phyloP scores from a whole-genome alignment of 2,888 invertebrate genomes.

The Perizoma flavofasciatum region DNA sequence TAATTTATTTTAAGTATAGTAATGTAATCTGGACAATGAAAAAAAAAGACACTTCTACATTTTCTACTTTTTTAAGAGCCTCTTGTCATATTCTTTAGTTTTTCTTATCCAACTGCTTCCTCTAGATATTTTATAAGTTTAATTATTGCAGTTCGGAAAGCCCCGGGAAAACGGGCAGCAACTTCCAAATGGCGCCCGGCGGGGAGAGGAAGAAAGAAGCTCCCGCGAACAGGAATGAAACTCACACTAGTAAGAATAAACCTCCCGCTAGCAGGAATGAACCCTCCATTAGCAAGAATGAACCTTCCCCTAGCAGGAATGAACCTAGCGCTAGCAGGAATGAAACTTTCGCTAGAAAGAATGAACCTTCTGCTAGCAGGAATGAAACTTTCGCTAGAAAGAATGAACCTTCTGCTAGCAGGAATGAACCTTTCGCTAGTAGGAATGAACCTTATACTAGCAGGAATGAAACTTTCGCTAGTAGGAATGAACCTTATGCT shows the following conservation, averaged over 20 bases:
- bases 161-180: slow-evolving; percentile 55
- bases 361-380: not conserved
- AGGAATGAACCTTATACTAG: not conserved
- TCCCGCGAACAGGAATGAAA: not conserved
- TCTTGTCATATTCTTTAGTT: too few relatives aligned
- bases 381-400: not conserved
- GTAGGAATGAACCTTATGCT: not conserved
- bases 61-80: too few relatives aligned
- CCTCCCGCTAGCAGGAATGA: not conserved
- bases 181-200: slow-evolving; percentile 74
- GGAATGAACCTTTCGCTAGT: not conserved
- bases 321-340: not conserved
- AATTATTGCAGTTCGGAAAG: slow-evolving; percentile 55
- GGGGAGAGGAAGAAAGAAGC: slow-evolving; percentile 57
- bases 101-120: too few relatives aligned
- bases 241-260: not conserved
- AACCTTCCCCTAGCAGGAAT: not conserved
- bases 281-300: not conserved
- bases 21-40: too few relatives aligned
- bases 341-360: not conserved
- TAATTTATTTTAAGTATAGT: too few relatives aligned
- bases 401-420: not conserved
- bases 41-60: too few relatives aligned
- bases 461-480: not conserved
- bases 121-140: not conserved